These are phyloP conservation scores for Varanus komodoensis DNA, from an alignment of 2,113 vertebrate genomes.

Conservation along the genomic window DNA sequence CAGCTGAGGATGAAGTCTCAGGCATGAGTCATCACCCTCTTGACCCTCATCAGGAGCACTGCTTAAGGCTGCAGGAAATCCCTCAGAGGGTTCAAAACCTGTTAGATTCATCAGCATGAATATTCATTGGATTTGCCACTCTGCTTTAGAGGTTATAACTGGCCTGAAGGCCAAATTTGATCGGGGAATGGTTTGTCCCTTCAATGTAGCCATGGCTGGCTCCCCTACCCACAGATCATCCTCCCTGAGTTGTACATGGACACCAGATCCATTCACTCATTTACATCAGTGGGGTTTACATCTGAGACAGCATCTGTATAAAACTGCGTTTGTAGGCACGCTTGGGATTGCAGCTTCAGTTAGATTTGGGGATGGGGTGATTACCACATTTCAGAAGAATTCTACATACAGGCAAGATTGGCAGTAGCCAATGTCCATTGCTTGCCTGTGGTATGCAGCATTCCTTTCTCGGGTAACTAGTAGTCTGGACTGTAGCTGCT, in stretches of 20 bases:
- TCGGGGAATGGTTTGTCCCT: background rate
- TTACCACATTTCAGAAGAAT: background rate
- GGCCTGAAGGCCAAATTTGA: background rate
- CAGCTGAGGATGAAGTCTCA: too few species aligned
- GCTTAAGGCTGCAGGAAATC: background rate
- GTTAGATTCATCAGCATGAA: background rate
- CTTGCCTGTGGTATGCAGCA: background rate
- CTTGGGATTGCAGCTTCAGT: background rate
- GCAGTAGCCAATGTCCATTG: background rate
- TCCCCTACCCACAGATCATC: background rate
- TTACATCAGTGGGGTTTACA: too few species aligned
- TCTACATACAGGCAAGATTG: background rate
- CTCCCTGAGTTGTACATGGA: background rate
- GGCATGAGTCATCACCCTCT: too few species aligned
- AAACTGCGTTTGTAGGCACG: too few species aligned
- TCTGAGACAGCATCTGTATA: too few species aligned
- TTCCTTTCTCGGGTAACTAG: background rate
- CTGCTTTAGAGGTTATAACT: background rate
- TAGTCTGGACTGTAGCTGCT: background rate
- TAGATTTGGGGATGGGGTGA: background rate
- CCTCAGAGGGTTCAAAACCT: background rate
- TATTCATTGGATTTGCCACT: background rate
- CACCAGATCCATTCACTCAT: too few species aligned
- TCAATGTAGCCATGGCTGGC: background rate
- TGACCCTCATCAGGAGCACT: background rate